phyloP scores from a whole-genome alignment of 2,888 invertebrate species.

The Thera obeliscata region DNA sequence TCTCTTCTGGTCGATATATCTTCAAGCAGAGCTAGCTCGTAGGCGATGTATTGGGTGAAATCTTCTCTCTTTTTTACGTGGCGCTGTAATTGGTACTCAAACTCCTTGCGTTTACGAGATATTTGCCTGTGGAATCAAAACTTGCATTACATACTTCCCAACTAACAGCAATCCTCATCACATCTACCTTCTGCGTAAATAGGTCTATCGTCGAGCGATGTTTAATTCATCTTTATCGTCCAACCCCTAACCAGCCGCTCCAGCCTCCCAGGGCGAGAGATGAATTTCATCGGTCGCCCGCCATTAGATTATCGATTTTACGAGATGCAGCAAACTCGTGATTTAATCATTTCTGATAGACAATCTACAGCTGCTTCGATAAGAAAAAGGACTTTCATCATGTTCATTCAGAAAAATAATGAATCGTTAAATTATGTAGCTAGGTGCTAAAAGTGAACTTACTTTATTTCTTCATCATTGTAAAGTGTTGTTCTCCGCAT shows the following conservation, averaged over 20 bases:
- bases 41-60: slow-evolving; percentile 88
- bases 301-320: neutral
- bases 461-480: slow-evolving; percentile 89
- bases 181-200: neutral
- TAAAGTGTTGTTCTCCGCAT: slow-evolving; percentile 90
- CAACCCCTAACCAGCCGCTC: no score
- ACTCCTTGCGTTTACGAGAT: slow-evolving; percentile 87
- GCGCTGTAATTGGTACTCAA: slow-evolving; percentile 89
- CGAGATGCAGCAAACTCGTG: neutral
- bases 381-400: neutral
- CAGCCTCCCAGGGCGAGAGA: neutral
- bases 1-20: slow-evolving; percentile 86
- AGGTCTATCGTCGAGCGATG: no score
- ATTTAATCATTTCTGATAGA: neutral
- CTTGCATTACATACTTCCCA: neutral
- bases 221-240: no score
- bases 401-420: slow-evolving; percentile 7
- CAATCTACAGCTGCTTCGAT: neutral
- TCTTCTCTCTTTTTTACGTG: slow-evolving; percentile 88
- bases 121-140: slow-evolving; percentile 83
- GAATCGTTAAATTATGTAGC: neutral
- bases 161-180: neutral
- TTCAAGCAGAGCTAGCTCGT: slow-evolving; percentile 87
- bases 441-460: neutral
- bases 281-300: neutral